Conservation (phyloP, 1,140 invertebrate genomes). For the Aphaenogaster ashmeadi region DNA sequence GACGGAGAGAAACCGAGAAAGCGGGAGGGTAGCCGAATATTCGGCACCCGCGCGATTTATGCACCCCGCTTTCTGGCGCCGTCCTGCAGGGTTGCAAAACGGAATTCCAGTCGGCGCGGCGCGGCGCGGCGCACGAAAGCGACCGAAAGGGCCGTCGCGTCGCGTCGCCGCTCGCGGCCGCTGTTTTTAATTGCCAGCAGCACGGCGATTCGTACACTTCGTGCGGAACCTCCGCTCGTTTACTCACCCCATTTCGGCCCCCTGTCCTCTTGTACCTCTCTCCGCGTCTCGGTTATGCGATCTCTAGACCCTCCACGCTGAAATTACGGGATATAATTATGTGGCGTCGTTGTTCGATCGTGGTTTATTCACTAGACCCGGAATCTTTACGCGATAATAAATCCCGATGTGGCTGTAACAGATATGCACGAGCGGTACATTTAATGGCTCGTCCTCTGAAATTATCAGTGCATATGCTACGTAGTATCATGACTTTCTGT, state of each 20-base stretch:
- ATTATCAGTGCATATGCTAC: slow-evolving; percentile 29
- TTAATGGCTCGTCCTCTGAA: slow-evolving; percentile 10
- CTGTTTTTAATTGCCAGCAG: slow-evolving; percentile 55
- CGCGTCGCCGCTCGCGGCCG: neutral
- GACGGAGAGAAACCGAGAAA: slow-evolving; percentile 28
- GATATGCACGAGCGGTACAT: neutral
- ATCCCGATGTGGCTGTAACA: slow-evolving; percentile 6
- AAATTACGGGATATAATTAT: slow-evolving; percentile 59
- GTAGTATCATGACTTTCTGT: neutral
- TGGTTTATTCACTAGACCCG: slow-evolving; percentile 34
- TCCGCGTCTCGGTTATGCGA: neutral
- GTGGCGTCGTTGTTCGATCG: slow-evolving; percentile 43
- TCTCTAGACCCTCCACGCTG: slow-evolving; percentile 14
- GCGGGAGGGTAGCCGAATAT: slow-evolving; percentile 50
- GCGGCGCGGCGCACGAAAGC: slow-evolving; percentile 61
- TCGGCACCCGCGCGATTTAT: slow-evolving; percentile 75
- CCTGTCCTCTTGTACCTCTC: neutral
- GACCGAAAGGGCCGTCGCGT: neutral
- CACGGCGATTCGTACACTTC: slow-evolving; percentile 29
- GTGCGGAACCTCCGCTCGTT: slow-evolving; percentile 2
- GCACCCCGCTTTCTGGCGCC: slow-evolving; percentile 61
- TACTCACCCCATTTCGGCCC: neutral
- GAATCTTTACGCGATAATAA: slow-evolving; percentile 57
- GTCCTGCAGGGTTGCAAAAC: neutral
- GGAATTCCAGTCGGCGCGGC: slow-evolving; percentile 50